phyloP scores from a whole-genome alignment of 2,113 vertebrate species.

The Oxygymnocypris stewartii region DNA sequence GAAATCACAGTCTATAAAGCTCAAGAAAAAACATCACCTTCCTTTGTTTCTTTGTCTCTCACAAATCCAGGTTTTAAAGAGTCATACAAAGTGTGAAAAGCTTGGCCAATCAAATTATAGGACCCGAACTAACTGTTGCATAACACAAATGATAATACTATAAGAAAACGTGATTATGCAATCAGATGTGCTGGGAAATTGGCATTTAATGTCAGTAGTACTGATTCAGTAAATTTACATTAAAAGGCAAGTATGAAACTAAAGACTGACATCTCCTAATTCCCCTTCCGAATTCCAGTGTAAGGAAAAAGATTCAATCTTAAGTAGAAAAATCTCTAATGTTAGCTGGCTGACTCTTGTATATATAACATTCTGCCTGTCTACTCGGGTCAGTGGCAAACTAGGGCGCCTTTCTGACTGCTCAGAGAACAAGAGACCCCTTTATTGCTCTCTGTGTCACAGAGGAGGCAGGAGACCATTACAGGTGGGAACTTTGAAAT shows the following conservation, averaged over 20 bases:
- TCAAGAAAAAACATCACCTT: not conserved
- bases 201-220: conserved; percentile 61
- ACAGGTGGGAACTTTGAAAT: conserved; percentile 33
- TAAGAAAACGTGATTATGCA: conserved; percentile 64
- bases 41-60: not conserved
- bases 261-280: not conserved
- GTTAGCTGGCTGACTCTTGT: conserved; percentile 4
- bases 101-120: not conserved
- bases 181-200: conserved; percentile 65
- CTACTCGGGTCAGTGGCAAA: not conserved
- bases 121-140: not conserved
- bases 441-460: conserved; percentile 44
- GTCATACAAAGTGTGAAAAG: not conserved
- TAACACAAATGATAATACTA: conserved; percentile 14
- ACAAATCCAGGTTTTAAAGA: not conserved
- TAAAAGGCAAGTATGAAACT: conserved; percentile 50
- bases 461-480: not conserved
- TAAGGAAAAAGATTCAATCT: not conserved
- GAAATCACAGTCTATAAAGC: not conserved
- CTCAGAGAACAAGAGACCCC: conserved; percentile 17
- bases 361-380: not conserved
- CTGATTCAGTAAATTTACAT: conserved; percentile 56
- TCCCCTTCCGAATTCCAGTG: not conserved
- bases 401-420: conserved; percentile 18
- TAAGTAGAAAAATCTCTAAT: conserved; percentile 4